These are phyloP conservation scores for Eudyptes chrysolophus DNA, from an alignment of 2,113 vertebrate genomes.

Conservation along the genomic window DNA sequence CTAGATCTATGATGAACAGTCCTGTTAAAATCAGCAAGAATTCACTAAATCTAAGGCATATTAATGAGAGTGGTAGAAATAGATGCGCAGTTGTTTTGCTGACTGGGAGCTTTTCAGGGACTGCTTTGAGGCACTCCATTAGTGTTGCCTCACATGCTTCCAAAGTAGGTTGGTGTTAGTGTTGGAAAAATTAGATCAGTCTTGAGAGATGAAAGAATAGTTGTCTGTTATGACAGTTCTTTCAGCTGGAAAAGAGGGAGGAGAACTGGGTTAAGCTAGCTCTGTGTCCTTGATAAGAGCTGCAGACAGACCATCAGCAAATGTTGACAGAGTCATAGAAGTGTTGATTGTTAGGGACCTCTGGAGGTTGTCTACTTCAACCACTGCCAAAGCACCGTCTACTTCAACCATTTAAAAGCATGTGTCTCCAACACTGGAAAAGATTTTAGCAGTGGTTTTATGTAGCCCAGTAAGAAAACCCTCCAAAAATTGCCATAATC, in stretches of 20 bases:
- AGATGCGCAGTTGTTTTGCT: neutral
- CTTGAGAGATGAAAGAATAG: neutral
- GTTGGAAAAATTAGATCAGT: neutral
- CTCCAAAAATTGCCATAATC: fast-evolving
- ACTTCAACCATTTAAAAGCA: neutral
- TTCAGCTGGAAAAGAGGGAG: neutral
- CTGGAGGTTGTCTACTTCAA: neutral
- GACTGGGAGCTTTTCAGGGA: neutral
- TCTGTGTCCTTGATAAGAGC: neutral
- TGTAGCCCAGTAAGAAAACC: neutral
- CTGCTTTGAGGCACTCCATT: neutral
- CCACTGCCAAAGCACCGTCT: neutral
- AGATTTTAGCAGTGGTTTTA: neutral
- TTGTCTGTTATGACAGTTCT: neutral
- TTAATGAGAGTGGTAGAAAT: neutral
- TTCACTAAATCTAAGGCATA: neutral
- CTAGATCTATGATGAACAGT: neutral
- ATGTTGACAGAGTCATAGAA: neutral
- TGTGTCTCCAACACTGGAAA: neutral
- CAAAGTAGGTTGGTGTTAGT: neutral
- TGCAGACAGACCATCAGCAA: neutral
- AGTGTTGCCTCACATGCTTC: neutral
- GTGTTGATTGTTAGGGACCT: neutral
- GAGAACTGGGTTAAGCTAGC: neutral
- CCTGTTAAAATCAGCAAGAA: slow-evolving; percentile 13